Evolutionary conservation across 1,140 invertebrate species (phyloP), one percentile per base, ranked within the genome.

Genomic region (Orussus abietinus): DNA sequence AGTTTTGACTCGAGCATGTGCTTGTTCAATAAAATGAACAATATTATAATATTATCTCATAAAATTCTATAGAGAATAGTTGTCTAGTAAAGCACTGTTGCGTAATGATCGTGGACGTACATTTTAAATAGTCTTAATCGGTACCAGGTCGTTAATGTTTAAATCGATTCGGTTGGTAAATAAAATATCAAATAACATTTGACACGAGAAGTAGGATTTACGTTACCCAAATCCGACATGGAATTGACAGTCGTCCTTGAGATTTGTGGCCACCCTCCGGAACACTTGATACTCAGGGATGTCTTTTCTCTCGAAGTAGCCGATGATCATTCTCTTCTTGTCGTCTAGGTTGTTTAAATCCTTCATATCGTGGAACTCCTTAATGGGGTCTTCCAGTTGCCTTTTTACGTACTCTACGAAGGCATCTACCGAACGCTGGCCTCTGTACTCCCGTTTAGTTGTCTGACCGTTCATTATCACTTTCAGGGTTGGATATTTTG

Each of bases 401-500:
- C 96, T 92, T 42, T 79, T 83, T 5, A 98, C 81, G 74, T 90
- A 97, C 25, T 84, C 81, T 3, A 85, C 74, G 57, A 99, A 87
- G 0, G 96, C 93, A 39, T 98, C 86, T 0, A 76, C 77, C 5
- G 88, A 88, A 40, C 87, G 70, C 50, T 86, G 83, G 1, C 79
- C 94, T 60, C 96, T 80, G 59, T 98, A 99, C 72, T 99, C 97
- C 57, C 87, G 83, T 72, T 99, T 99, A 1, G 86, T 81, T 5
- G 91, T 80, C 57, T 94, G 82, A 1, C 96, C 96, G 82, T 96
- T 96, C 19, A 91, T 80, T 58, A 98, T 89, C 12, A 99, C 72
- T 75, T 99, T 99, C 21, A 99, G 70, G 10, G 97, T 99, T 14
- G 97, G 97, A 76, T 99, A 99, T 77, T 99, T 99, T 10, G 84